A percentile compares a stretch with the other conserved stretches of the same genome.
Conservation (phyloP, 2,113 vertebrate species). For the Epinephelus lanceolatus region DNA sequence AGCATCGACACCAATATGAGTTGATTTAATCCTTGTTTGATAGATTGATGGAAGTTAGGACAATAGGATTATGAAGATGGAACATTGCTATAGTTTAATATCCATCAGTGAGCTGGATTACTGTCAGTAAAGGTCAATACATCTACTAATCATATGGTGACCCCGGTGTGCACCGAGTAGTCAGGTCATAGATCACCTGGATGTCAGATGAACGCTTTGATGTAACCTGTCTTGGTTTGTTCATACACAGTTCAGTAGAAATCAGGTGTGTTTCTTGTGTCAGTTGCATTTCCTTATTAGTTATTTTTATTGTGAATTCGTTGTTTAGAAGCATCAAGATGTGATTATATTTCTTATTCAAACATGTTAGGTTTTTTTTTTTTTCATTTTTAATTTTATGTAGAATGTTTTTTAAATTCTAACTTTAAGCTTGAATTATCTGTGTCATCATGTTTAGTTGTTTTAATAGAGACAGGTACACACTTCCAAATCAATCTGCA, state of each 20-base stretch:
- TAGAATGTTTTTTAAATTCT: neutral
- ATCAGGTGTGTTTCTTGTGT: too few species aligned
- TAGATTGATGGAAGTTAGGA: conserved; percentile 46
- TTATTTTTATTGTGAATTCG: neutral
- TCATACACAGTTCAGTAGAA: neutral
- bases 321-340: neutral
- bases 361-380: too few species aligned
- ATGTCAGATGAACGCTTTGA: conserved; percentile 21
- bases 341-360: neutral
- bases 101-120: conserved; percentile 69
- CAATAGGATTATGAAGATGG: conserved; percentile 59
- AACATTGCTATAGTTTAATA: conserved; percentile 37
- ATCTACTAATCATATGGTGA: conserved; percentile 59
- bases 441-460: neutral
- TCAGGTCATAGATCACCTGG: conserved; percentile 30
- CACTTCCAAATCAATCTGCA: neutral
- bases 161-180: conserved; percentile 1
- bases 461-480: neutral
- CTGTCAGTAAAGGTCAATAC: conserved; percentile 63
- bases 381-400: neutral
- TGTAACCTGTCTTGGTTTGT: neutral
- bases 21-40: conserved; percentile 47
- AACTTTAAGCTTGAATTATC: neutral
- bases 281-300: neutral
- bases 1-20: neutral